phyloP scores from a whole-genome alignment of 2,113 vertebrate genomes.

The Cheirogaleus medius region DNA sequence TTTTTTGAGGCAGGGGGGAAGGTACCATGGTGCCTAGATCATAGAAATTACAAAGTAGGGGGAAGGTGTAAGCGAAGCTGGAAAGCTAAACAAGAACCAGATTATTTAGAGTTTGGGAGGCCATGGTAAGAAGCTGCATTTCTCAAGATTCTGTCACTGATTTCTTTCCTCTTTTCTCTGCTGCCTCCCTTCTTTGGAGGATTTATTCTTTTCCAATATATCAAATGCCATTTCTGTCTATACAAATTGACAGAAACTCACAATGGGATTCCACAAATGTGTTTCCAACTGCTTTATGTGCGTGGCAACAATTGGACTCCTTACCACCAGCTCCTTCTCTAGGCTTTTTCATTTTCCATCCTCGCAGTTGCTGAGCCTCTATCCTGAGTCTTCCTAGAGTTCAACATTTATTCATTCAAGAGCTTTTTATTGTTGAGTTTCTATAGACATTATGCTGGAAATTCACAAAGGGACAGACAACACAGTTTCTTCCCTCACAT shows the following conservation, averaged over 20 bases:
- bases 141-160: background rate
- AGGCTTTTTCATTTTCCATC: background rate
- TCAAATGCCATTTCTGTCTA: background rate
- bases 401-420: background rate
- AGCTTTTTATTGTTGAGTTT: background rate
- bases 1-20: background rate
- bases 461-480: background rate
- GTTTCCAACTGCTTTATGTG: background rate
- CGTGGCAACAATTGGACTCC: background rate
- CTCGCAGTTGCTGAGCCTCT: background rate
- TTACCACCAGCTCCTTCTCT: background rate
- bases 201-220: background rate
- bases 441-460: background rate
- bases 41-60: background rate
- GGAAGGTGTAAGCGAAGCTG: background rate
- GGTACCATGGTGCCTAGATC: background rate
- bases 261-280: background rate
- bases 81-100: background rate
- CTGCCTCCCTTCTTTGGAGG: background rate
- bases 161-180: background rate
- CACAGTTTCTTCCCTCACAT: background rate
- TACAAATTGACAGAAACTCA: background rate
- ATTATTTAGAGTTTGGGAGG: background rate
- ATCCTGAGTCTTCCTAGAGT: background rate
- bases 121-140: background rate